A percentile compares a stretch with the other conserved stretches of the same genome.
Conservation (phyloP, 2,113 vertebrate genomes). For the Apus apus region DNA sequence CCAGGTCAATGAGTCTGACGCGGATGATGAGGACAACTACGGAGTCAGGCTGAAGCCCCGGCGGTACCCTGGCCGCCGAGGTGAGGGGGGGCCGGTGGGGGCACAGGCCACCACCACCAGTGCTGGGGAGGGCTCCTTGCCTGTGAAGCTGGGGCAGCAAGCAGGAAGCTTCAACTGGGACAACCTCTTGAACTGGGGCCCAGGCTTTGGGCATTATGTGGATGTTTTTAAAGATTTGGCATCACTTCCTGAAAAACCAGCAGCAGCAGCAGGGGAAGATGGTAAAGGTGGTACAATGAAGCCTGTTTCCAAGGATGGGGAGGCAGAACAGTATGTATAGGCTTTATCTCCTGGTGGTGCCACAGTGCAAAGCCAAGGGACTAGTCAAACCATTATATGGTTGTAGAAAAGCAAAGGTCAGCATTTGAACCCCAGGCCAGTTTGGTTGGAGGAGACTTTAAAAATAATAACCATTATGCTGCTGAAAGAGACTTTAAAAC, state of each 20-base stretch:
- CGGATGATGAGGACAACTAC: conserved; percentile 93
- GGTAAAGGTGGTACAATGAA: conserved; percentile 84
- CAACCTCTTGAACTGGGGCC: conserved; percentile 97
- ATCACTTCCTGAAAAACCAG: conserved; percentile 89
- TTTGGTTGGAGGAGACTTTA: conserved; percentile 68
- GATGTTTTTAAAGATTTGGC: conserved; percentile 98
- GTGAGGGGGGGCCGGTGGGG: conserved; percentile 81
- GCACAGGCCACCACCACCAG: conserved; percentile 46
- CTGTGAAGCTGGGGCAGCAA: conserved; percentile 86
- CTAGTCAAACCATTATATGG: conserved; percentile 47
- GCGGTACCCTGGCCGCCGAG: conserved; percentile 90
- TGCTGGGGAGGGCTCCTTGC: conserved; percentile 81
- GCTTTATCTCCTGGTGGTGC: conserved; percentile 47
- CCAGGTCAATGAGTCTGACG: conserved; percentile 96
- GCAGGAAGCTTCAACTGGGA: conserved; percentile 95
- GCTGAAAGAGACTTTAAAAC: conserved; percentile 74
- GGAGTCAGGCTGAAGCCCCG: conserved; percentile 87
- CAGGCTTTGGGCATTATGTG: conserved; percentile 95
- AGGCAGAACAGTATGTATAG: conserved; percentile 95
- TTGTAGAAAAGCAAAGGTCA: conserved; percentile 47
- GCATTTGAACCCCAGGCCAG: conserved; percentile 70
- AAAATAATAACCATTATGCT: conserved; percentile 80
- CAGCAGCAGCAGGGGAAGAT: conserved; percentile 83
- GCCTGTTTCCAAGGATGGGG: conserved; percentile 87
- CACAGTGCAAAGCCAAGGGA: not conserved